phyloP scores from a whole-genome alignment of 1,140 invertebrate genomes.

The Gonioctena quinquepunctata region DNA sequence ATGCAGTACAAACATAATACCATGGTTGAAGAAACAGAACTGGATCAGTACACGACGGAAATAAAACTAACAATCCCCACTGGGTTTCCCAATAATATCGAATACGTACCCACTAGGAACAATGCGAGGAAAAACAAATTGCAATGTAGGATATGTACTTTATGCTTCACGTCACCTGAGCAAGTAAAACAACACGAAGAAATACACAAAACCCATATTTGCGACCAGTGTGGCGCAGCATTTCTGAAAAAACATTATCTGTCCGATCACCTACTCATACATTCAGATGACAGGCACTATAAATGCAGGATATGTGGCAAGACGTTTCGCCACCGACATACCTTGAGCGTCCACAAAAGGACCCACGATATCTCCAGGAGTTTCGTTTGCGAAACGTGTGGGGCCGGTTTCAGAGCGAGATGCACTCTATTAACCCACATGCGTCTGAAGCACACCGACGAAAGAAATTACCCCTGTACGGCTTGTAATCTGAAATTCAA shows the following conservation, averaged over 20 bases:
- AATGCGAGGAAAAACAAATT: constrained; percentile 1
- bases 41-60: constrained; percentile 1
- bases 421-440: constrained; percentile 43
- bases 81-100: background rate
- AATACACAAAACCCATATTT: constrained; percentile 54
- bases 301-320: constrained; percentile 13
- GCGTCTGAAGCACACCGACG: constrained; percentile 36
- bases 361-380: constrained; percentile 53
- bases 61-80: constrained; percentile 3
- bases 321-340: constrained; percentile 23
- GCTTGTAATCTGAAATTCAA: constrained; percentile 42
- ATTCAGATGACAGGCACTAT: constrained; percentile 7
- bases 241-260: constrained; percentile 44
- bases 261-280: background rate
- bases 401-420: constrained; percentile 38
- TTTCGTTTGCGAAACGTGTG: constrained; percentile 43
- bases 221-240: constrained; percentile 59
- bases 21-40: constrained; percentile 9
- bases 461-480: constrained; percentile 42
- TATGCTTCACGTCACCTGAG: background rate
- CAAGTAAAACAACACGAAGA: constrained; percentile 42
- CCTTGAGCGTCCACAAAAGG: constrained; percentile 55
- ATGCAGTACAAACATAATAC: constrained; percentile 17
- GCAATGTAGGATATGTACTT: background rate
- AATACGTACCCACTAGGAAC: background rate